These are phyloP conservation scores for Stegodyphus dumicola DNA, from an alignment of 1,140 invertebrate genomes.

Conservation along the genomic window DNA sequence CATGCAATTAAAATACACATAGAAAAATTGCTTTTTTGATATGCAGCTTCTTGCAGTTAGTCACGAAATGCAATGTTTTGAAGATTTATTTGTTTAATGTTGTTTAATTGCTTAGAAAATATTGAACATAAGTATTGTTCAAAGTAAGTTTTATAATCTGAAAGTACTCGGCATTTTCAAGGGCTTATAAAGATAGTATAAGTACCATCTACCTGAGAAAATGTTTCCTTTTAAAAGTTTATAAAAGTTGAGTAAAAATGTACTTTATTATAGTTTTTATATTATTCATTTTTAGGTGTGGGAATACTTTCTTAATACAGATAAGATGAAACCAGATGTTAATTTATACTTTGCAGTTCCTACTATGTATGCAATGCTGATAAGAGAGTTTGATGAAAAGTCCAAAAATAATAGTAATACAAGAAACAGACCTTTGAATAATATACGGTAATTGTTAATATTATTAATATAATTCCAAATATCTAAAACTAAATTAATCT, in stretches of 20 bases:
- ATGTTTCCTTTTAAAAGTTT: not conserved
- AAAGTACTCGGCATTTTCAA: not conserved
- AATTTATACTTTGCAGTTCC: conserved; percentile 90
- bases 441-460: conserved; percentile 72
- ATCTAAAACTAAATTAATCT: not conserved
- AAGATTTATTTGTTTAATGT: too few species aligned
- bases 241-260: too few species aligned
- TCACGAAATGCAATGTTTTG: too few species aligned
- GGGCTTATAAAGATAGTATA: not conserved
- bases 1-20: too few species aligned
- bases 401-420: conserved; percentile 64
- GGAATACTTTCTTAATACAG: conserved; percentile 78
- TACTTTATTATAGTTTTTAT: not conserved
- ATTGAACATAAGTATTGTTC: too few species aligned
- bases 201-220: not conserved
- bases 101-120: too few species aligned
- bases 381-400: conserved; percentile 79
- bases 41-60: too few species aligned
- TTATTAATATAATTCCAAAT: not conserved
- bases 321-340: conserved; percentile 74
- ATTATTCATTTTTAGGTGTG: conserved; percentile 73
- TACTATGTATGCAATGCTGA: conserved; percentile 86
- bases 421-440: conserved; percentile 71
- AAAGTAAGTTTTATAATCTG: too few species aligned
- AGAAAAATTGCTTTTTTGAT: too few species aligned